Evolutionary conservation across 2,113 vertebrate genomes (phyloP), one percentile per base, ranked within the genome.

Genomic region (Bujurquina vittata): DNA sequence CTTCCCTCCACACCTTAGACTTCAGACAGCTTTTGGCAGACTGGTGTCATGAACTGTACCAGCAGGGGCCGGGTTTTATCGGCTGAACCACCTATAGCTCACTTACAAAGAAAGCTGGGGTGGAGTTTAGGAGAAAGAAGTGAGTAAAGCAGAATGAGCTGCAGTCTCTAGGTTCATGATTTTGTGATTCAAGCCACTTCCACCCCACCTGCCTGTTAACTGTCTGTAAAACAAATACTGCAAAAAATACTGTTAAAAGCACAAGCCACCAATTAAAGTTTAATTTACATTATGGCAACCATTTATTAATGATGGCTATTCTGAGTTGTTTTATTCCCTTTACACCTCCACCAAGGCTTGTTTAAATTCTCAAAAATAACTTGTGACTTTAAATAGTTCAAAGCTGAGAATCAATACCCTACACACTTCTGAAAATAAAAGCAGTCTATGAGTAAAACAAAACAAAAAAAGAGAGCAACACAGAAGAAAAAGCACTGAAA

Each of bases 51-150:
- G 57, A 14, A 17, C 8, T n/a, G 56, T 15, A 56, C 37, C 75
- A 54, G 69, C 15, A 63, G 75, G 43, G 23, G 40, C 37, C 9
- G 31, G 62, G 62, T 58, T 72, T 60, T 69, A 55, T 33, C 8
- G 3, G 56, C 59, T 60, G n/a, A 80, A 80, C 72, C 72, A 31
- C 62, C 77, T 69, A 60, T 55, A 63, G 80, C 75, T 84, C 54
- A 35, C 81, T 22, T 7, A 59, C 15, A 72, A 80, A 76, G 63
- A 18, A 57, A 78, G 23, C 54, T 17, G 37, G 0, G 6, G 17
- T 18, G 60, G 52, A 60, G 43, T 35, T 54, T 23, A 22, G 12
- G 72, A 57, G 76, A 79, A 20, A 49, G n/a, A 63, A 49, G 62
- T 65, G 62, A 43, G 7, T 65, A 37, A 65, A 65, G 23, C 37